phyloP scores from a whole-genome alignment of 2,888 invertebrate species.

The Rhagophthalmus giganteus region DNA sequence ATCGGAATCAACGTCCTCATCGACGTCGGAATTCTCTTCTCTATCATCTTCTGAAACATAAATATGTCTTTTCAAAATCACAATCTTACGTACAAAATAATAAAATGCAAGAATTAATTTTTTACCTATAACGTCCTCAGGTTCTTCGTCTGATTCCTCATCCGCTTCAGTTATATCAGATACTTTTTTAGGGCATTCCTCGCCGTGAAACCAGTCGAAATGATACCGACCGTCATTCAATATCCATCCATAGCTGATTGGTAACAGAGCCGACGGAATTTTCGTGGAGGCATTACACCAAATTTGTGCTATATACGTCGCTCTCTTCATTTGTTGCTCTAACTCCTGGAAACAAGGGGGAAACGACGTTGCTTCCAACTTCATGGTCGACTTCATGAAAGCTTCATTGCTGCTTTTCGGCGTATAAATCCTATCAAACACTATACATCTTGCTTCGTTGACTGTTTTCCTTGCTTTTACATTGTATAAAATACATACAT shows the following conservation, averaged over 20 bases:
- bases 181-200: slow-evolving; percentile 35
- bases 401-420: slow-evolving; percentile 33
- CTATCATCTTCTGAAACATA: background rate
- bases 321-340: slow-evolving; percentile 33
- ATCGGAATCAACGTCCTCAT: background rate
- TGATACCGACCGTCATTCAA: slow-evolving; percentile 32
- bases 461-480: slow-evolving; percentile 28
- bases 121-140: too few relatives aligned
- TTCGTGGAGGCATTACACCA: slow-evolving; percentile 33
- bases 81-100: too few relatives aligned
- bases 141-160: too few relatives aligned
- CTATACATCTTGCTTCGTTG: slow-evolving; percentile 32
- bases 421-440: slow-evolving; percentile 33
- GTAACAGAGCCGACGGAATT: slow-evolving; percentile 35
- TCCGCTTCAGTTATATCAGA: too few relatives aligned
- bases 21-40: background rate
- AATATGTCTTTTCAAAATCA: background rate
- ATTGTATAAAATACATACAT: slow-evolving; percentile 28
- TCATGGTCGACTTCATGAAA: slow-evolving; percentile 20
- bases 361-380: slow-evolving; percentile 23
- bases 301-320: slow-evolving; percentile 36
- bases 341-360: slow-evolving; percentile 26
- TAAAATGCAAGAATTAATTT: background rate
- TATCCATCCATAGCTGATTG: slow-evolving; percentile 35
- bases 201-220: slow-evolving; percentile 37